These are phyloP conservation scores for Bufo gargarizans DNA, from an alignment of 2,113 vertebrate species.

Conservation along the genomic window DNA sequence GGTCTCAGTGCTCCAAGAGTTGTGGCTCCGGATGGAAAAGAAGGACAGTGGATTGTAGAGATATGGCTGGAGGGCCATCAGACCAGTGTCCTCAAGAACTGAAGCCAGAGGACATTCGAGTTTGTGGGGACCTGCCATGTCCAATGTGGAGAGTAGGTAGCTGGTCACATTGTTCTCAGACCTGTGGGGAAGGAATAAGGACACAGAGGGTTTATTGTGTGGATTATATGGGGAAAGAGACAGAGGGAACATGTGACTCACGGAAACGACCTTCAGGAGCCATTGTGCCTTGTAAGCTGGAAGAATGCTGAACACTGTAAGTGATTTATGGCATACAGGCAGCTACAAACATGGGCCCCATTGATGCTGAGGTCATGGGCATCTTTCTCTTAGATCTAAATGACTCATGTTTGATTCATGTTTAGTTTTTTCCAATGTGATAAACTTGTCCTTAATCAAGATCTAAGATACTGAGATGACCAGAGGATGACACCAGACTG, in stretches of 20 bases:
- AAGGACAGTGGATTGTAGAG: conserved; percentile 84
- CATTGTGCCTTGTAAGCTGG: conserved; percentile 70
- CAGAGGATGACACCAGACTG: background rate
- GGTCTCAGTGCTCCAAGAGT: conserved; percentile 91
- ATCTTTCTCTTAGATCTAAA: background rate
- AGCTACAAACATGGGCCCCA: conserved; percentile 56
- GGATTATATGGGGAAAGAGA: conserved; percentile 76
- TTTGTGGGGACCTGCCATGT: conserved; percentile 84
- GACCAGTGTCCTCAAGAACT: conserved; percentile 79
- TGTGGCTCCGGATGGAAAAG: conserved; percentile 91
- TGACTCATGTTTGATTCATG: background rate
- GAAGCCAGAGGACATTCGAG: conserved; percentile 82
- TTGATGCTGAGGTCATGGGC: background rate
- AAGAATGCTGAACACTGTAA: conserved; percentile 72
- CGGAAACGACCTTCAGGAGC: conserved; percentile 67
- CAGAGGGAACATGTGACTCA: conserved; percentile 75
- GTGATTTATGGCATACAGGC: conserved; percentile 14
- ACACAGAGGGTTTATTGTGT: conserved; percentile 77
- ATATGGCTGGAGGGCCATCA: conserved; percentile 77
- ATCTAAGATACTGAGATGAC: background rate
- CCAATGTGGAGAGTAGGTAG: conserved; percentile 82
- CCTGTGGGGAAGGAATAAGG: conserved; percentile 76
- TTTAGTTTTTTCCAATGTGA: background rate
- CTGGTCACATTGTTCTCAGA: conserved; percentile 85
- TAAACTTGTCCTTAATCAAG: background rate